Base-by-base conservation (phyloP, 2,113 vertebrate species). In the Cranoglanis bouderius region DNA sequence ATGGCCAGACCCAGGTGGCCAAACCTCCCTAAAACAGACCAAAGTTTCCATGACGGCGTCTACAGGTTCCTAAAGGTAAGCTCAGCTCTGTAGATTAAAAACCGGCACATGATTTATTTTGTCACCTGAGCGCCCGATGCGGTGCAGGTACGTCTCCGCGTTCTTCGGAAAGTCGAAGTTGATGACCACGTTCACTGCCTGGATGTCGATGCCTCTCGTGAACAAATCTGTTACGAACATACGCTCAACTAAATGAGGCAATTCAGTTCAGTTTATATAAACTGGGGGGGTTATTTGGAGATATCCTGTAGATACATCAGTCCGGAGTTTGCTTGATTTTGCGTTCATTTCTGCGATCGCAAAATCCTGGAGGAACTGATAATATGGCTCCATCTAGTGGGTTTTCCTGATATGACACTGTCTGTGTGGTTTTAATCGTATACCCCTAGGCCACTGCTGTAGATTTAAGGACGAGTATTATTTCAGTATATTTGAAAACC, bases 91-190 rank as follows among this genome's bases (percentile, higher is more conserved):
- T 21, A 19, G 74, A 19, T 35, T 18, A 38, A 3, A 19, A 9
- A 1, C 2, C 0, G 6, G 29, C 35, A 61, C 3, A 24, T 6
- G 2, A 18, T 24, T 18, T 14, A 9, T 59, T 6, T 6, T 0
- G 83, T 7, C 3, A 96, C 96, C 96, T 94, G 96, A 96, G 94
- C 96, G 92, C 85, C 96, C 96, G 26, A 96, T 96, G 49, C 96
- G 96, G 91, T 96, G 96, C 40, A 96, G 94, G 91, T 96, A 96
- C 0, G 96, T 96, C 89, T 96, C 96, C 0, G 96, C 95, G 3
- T 95, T 96, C 90, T 94, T 96, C 21, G 96, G 96, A 91, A 96
- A 96, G 90, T 96, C 96, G 18, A 96, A 96, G 92, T 96, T 96
- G 91, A 96, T 96, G 88, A 96, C 96, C 0, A 96, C 96, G 6